Conservation (phyloP, 2,888 invertebrate species). For the Nemotelus pantherinus region DNA sequence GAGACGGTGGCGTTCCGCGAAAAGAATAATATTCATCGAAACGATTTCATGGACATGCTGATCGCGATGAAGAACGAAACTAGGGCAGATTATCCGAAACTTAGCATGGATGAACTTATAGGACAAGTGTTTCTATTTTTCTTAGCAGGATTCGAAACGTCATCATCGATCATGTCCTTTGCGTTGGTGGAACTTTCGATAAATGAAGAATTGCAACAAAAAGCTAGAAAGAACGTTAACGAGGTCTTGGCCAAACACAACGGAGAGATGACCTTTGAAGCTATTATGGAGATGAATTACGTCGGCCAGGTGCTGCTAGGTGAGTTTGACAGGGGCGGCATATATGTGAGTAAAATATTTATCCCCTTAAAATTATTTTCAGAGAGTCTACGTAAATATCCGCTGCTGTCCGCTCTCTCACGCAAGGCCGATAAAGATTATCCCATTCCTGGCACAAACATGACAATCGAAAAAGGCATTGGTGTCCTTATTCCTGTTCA, state of each 20-base stretch:
- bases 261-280: slow-evolving; percentile 65
- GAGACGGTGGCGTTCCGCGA: slow-evolving; percentile 63
- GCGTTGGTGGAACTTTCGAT: slow-evolving; percentile 66
- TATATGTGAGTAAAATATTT: neutral
- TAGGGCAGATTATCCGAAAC: neutral
- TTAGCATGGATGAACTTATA: slow-evolving; percentile 57
- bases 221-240: slow-evolving; percentile 63
- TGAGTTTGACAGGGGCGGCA: slow-evolving; percentile 52
- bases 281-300: slow-evolving; percentile 65
- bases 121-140: slow-evolving; percentile 62
- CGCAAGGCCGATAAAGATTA: slow-evolving; percentile 66
- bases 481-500: slow-evolving; percentile 68
- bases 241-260: slow-evolving; percentile 60
- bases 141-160: slow-evolving; percentile 71
- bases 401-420: slow-evolving; percentile 66
- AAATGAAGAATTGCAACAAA: slow-evolving; percentile 64
- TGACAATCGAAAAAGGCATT: slow-evolving; percentile 66
- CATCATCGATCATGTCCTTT: slow-evolving; percentile 71
- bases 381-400: slow-evolving; percentile 69
- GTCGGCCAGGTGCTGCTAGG: slow-evolving; percentile 65
- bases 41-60: slow-evolving; percentile 68
- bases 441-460: slow-evolving; percentile 63
- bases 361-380: slow-evolving; percentile 33
- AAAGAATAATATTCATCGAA: slow-evolving; percentile 59
- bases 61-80: slow-evolving; percentile 62